phyloP scores from a whole-genome alignment of 1,140 invertebrate species.

The Meloidogyne chitwoodi region DNA sequence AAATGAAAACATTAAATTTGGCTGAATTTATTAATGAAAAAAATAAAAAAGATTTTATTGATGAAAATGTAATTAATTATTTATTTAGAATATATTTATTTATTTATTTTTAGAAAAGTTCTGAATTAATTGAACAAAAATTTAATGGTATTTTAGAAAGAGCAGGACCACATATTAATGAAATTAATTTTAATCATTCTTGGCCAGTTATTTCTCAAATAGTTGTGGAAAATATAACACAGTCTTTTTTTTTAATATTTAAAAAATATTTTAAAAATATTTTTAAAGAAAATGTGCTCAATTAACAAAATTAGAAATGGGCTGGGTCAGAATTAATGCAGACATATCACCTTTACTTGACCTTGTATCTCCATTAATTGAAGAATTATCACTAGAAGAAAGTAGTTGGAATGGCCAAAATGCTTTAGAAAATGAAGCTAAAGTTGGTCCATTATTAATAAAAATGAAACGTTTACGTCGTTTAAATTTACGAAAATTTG shows the following conservation, averaged over 20 bases:
- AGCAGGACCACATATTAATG: constrained; percentile 22
- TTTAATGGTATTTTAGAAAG: constrained; percentile 26
- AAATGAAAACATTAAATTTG: constrained; percentile 19
- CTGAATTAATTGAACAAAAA: constrained; percentile 9
- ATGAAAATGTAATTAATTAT: background rate
- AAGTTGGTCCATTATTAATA: background rate
- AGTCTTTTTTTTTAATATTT: too few species aligned
- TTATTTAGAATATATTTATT: background rate
- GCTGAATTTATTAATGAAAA: constrained; percentile 3
- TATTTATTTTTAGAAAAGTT: constrained; percentile 13
- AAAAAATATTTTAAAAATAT: background rate
- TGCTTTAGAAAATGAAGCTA: background rate
- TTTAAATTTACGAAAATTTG: constrained; percentile 17
- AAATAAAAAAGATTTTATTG: background rate
- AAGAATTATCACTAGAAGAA: constrained; percentile 34
- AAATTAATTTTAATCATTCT: constrained; percentile 22
- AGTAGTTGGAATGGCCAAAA: constrained; percentile 22
- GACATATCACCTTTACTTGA: constrained; percentile 31
- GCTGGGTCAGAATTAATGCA: constrained; percentile 27
- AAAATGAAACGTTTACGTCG: constrained; percentile 2
- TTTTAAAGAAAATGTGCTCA: constrained; percentile 25
- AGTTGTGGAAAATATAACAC: constrained; percentile 22
- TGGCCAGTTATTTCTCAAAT: constrained; percentile 28
- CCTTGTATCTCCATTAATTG: constrained; percentile 14
- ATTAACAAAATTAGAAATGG: constrained; percentile 26